Percentiles rank a stretch among this genome's conserved stretches.
Evolutionary conservation across 37 sponge, comb jelly and placozoan species (phyloP).

Genomic region (Aplysina aerophoba): DNA sequence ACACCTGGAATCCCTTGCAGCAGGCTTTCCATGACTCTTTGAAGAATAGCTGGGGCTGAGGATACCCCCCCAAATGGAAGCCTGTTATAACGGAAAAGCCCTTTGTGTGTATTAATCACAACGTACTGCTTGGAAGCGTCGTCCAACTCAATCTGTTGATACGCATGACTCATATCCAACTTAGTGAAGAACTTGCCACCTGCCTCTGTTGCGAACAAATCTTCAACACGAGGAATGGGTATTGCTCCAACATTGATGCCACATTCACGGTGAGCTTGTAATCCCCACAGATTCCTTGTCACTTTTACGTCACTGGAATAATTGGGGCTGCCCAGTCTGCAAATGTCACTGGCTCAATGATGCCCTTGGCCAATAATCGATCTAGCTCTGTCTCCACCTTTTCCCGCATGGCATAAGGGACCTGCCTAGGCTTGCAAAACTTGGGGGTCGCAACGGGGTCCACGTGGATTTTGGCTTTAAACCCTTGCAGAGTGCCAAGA

Average conservation of each 20-base stretch:
- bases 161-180: slow-evolving; percentile 34
- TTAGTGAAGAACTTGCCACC: slow-evolving; percentile 31
- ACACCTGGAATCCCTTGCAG: not conserved
- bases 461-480: not conserved
- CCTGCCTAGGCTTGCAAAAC: not conserved
- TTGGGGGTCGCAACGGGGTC: not conserved
- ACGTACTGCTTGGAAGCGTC: not conserved
- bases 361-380: slow-evolving; percentile 3
- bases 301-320: slow-evolving; percentile 47
- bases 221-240: slow-evolving; percentile 46
- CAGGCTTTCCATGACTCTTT: slow-evolving; percentile 41
- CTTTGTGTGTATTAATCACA: slow-evolving; percentile 43
- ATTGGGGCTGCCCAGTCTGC: slow-evolving; percentile 57
- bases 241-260: not conserved
- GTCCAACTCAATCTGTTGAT: slow-evolving; percentile 6
- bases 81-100: slow-evolving; percentile 41
- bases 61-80: slow-evolving; percentile 52
- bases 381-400: slow-evolving; percentile 29
- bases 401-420: not conserved
- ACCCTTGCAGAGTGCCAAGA: not conserved
- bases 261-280: slow-evolving; percentile 27
- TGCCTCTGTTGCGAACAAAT: slow-evolving; percentile 13
- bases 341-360: slow-evolving; percentile 40
- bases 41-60: slow-evolving; percentile 47
- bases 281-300: slow-evolving; percentile 56